Base-by-base conservation (phyloP, 2,113 vertebrate genomes). In the Petrocephalus zakoni region DNA sequence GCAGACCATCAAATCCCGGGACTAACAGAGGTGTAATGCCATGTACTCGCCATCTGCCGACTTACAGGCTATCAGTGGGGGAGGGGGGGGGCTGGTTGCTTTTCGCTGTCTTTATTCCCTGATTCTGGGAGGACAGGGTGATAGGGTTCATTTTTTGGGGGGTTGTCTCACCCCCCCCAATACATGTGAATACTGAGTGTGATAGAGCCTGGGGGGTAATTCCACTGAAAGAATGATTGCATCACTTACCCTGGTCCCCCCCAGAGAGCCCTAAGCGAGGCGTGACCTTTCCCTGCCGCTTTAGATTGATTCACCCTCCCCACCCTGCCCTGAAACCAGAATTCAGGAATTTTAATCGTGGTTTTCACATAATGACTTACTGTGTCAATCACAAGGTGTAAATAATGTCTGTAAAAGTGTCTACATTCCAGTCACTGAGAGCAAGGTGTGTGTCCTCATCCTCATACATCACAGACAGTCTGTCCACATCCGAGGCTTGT, bases 191-290 rank as follows among this genome's bases (percentile, higher is more conserved):
- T 49, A 42, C 88, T 47, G 15, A 84, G 56, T 42, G 29, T n/a
- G 49, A 86, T 51, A 89, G 29, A 51, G 82, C 56, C 56, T n/a
- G n/a, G 19, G 52, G 58, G 25, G 52, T 86, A 89, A 89, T 89
- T 85, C n/a, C 83, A 72, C 85, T 89, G 82, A 89, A 89, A 89
- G 58, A 42, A 46, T 52, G 53, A 58, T 89, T 75, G 49, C 25
- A 47, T 86, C 88, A 89, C 53, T 34, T 53, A 29, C 49, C 17
- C 83, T 89, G 84, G 84, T 51, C 49, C 29, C 49, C 64, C 25
- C 84, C n/a, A 51, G 22, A 86, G n/a, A 49, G 7, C 87, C 25
- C n/a, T 49, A 52, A 47, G 61, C 17, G 1, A 46, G 25, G 29
- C n/a, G 15, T n/a, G 56, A 61, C 55, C 46, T 51, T 85, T 68